A percentile compares a stretch with the other conserved stretches of the same genome.
These are phyloP conservation scores for Nixonia krombeini DNA, from an alignment of 1,140 invertebrate genomes.

Conservation along the genomic window DNA sequence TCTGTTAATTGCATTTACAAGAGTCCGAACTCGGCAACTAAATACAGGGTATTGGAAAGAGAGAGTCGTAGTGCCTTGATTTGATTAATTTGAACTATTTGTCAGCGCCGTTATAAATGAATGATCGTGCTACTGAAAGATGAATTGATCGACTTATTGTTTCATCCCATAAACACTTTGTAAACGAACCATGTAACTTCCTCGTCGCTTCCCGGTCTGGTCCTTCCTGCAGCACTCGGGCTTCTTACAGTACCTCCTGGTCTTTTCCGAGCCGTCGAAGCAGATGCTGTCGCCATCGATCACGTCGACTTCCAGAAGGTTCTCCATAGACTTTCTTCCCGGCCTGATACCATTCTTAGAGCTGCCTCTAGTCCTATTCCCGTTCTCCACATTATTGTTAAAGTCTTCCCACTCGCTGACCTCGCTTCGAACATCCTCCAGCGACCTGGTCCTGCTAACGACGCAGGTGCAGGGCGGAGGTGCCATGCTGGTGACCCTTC, in stretches of 20 bases:
- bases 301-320: conserved; percentile 73
- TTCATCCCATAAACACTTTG: too few relatives aligned
- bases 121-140: too few relatives aligned
- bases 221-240: conserved; percentile 46
- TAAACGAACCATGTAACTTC: conserved; percentile 68
- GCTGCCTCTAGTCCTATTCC: conserved; percentile 71
- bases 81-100: too few relatives aligned
- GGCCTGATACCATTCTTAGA: conserved; percentile 50
- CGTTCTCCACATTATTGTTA: conserved; percentile 72
- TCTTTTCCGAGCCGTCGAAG: conserved; percentile 49
- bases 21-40: too few relatives aligned
- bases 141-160: too few relatives aligned
- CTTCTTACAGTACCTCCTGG: conserved; percentile 34
- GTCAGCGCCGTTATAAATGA: too few relatives aligned
- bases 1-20: too few relatives aligned
- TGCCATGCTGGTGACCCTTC: conserved; percentile 56
- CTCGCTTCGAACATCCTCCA: conserved; percentile 79
- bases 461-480: conserved; percentile 75
- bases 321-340: conserved; percentile 78
- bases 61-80: too few relatives aligned
- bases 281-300: conserved; percentile 44
- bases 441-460: conserved; percentile 75
- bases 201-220: conserved; percentile 55
- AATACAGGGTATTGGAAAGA: too few relatives aligned
- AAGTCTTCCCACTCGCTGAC: conserved; percentile 78